phyloP scores from a whole-genome alignment of 2,797 vertebrate species.

The Crenuchus spilurus region DNA sequence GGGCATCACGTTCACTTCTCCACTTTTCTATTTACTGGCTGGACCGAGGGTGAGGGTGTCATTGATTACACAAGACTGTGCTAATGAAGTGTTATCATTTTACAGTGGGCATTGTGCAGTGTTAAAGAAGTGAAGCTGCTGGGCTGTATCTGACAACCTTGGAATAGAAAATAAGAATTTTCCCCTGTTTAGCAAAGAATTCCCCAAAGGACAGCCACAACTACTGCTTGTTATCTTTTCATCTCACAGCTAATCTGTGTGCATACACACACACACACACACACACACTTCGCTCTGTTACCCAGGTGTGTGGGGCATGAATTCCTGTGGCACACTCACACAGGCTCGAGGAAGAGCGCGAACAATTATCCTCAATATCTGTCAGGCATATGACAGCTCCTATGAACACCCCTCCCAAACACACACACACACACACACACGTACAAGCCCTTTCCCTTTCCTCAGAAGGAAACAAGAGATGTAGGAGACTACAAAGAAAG shows the following conservation, averaged over 20 bases:
- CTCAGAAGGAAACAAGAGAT: conserved; percentile 55
- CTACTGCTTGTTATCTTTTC: conserved; percentile 16
- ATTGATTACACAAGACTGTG: not conserved
- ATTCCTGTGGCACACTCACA: conserved; percentile 76
- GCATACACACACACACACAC: conserved; percentile 3
- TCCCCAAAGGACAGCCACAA: conserved; percentile 8
- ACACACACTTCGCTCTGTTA: conserved; percentile 48
- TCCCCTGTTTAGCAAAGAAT: conserved; percentile 29
- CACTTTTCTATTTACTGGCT: not conserved
- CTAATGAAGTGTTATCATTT: conserved; percentile 5
- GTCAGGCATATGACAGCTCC: conserved; percentile 82
- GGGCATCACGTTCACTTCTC: not conserved
- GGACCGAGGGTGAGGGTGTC: not conserved
- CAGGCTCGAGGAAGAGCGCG: conserved; percentile 79
- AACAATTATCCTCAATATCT: conserved; percentile 87
- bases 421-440: not conserved
- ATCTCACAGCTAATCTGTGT: conserved; percentile 54
- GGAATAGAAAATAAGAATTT: conserved; percentile 21
- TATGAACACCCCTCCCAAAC: conserved; percentile 38
- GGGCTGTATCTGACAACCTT: not conserved
- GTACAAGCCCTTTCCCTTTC: conserved; percentile 18
- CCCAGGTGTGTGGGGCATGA: conserved; percentile 78
- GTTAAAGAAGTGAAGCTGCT: not conserved
- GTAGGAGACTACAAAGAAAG: conserved; percentile 76
- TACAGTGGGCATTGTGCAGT: not conserved